A percentile compares a stretch with the other conserved stretches of the same genome.
Conservation (phyloP, 1,140 invertebrate genomes). For the Anastrepha ludens region DNA sequence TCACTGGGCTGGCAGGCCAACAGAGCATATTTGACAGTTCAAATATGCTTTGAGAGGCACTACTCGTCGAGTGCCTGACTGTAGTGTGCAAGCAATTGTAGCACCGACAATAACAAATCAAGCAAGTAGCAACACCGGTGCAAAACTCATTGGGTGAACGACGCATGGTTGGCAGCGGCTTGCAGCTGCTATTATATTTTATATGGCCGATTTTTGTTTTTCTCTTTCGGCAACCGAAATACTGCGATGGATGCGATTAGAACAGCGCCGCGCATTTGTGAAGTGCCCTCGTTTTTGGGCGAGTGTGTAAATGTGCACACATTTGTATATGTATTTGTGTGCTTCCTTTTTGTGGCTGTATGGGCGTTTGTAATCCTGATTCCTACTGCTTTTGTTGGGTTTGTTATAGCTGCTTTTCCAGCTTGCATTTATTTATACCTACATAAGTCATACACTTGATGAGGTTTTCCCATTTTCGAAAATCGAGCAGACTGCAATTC, state of each 20-base stretch:
- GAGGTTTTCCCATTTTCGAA: constrained; percentile 48
- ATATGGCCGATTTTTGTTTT: constrained; percentile 4
- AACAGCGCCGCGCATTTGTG: constrained; percentile 10
- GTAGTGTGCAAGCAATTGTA: constrained; percentile 12
- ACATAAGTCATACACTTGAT: constrained; percentile 44
- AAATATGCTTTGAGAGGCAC: neutral
- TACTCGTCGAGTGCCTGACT: neutral
- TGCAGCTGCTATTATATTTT: constrained; percentile 19
- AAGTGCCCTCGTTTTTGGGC: constrained; percentile 15
- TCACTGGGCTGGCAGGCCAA: neutral
- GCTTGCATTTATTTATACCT: constrained; percentile 11
- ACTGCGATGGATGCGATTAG: constrained; percentile 13
- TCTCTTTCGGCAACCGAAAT: neutral
- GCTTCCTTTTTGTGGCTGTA: constrained; percentile 1
- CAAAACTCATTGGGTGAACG: neutral
- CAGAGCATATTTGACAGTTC: neutral
- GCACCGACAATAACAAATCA: neutral
- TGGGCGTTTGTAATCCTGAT: neutral
- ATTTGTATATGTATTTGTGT: neutral
- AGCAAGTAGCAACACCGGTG: neutral
- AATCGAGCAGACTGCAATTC: neutral
- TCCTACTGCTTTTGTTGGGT: neutral
- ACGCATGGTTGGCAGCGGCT: neutral
- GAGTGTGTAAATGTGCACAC: too few species aligned
- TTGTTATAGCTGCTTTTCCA: constrained; percentile 13